Conservation (phyloP, 1,140 invertebrate genomes). For the Bombus sylvicola region DNA sequence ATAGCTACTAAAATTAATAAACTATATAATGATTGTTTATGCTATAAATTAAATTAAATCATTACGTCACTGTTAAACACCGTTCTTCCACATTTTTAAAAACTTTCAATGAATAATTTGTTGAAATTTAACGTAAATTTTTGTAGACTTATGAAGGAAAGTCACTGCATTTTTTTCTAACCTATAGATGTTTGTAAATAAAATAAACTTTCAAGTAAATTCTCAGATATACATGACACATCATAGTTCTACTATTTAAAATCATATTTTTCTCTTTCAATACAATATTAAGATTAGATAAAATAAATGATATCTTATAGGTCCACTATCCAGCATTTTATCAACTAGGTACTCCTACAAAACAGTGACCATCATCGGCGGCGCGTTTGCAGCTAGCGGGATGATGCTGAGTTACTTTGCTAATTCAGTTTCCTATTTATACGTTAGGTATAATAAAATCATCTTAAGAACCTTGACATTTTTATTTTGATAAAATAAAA, state of each 20-base stretch:
- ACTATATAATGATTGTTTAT: neutral
- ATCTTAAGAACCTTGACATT: neutral
- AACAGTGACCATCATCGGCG: constrained; percentile 92
- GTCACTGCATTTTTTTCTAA: neutral
- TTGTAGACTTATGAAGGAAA: neutral
- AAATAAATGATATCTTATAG: constrained; percentile 81
- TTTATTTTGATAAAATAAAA: neutral
- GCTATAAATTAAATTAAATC: neutral
- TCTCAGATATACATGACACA: too few species aligned
- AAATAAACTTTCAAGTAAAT: too few species aligned
- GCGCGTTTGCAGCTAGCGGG: constrained; percentile 90
- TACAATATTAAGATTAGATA: neutral
- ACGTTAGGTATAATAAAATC: constrained; percentile 86
- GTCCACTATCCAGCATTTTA: constrained; percentile 93
- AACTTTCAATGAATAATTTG: neutral
- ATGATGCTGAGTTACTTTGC: constrained; percentile 93
- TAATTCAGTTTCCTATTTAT: constrained; percentile 89
- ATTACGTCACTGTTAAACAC: neutral
- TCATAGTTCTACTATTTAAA: too few species aligned
- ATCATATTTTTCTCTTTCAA: neutral
- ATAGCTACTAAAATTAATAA: neutral
- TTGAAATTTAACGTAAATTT: neutral
- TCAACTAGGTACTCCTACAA: constrained; percentile 95
- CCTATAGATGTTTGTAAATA: neutral
- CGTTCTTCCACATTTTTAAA: too few species aligned